These are phyloP conservation scores for Natrix natrix DNA, from an alignment of 2,797 vertebrate species.

Conservation along the genomic window DNA sequence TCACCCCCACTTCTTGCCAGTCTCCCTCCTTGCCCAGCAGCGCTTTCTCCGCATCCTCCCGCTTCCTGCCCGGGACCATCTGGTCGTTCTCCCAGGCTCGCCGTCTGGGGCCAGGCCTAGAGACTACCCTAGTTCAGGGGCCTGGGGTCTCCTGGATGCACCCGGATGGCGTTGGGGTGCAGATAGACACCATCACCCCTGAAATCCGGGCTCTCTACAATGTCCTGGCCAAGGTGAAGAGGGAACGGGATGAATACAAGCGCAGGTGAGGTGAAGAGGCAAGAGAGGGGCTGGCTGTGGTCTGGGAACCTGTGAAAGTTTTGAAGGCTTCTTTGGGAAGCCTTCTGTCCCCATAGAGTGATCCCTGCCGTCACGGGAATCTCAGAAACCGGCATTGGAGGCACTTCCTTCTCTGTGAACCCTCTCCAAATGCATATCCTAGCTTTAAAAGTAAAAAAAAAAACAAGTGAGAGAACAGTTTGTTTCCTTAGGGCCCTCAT, in stretches of 20 bases:
- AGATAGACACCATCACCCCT: conserved; percentile 95
- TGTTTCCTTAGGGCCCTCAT: not conserved
- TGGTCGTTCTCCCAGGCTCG: conserved; percentile 92
- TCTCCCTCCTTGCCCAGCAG: conserved; percentile 50
- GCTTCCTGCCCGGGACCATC: conserved; percentile 90
- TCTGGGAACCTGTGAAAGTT: fast-evolving
- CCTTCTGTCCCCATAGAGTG: not conserved
- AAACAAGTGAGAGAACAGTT: not conserved
- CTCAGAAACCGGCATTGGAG: too few relatives aligned
- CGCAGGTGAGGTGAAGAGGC: conserved; percentile 81
- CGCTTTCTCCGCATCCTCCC: conserved; percentile 65
- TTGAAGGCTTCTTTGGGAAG: not conserved
- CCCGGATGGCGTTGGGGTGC: conserved; percentile 93
- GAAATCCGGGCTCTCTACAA: conserved; percentile 97
- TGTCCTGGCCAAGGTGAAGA: conserved; percentile 95
- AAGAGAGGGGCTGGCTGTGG: not conserved
- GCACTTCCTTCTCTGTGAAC: not conserved
- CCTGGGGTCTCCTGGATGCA: conserved; percentile 92
- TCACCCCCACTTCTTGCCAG: conserved; percentile 64
- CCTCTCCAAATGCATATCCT: not conserved
- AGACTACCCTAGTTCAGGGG: conserved; percentile 81
- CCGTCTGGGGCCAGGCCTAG: conserved; percentile 79
- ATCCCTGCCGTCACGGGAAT: not conserved
- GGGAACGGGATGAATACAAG: conserved; percentile 95
- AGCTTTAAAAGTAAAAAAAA: not conserved